These are phyloP conservation scores for Philaethria dido DNA, from an alignment of 2,888 invertebrate species.

Conservation along the genomic window DNA sequence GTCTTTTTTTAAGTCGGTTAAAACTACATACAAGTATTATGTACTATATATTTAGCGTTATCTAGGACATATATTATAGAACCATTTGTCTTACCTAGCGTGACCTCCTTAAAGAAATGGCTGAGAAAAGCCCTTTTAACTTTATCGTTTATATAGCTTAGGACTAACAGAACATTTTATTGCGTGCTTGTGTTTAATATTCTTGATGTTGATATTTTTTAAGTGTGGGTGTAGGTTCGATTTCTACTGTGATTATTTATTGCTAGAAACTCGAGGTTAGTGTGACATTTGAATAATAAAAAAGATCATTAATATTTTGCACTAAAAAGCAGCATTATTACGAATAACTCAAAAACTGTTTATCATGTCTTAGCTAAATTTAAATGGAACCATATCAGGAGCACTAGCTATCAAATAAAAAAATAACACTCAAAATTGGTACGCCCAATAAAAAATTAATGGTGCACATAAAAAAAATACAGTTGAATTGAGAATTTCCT, in stretches of 20 bases:
- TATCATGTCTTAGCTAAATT: too few species aligned
- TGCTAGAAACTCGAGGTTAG: neutral
- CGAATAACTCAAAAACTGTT: too few species aligned
- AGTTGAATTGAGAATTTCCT: too few species aligned
- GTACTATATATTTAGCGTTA: neutral
- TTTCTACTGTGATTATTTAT: neutral
- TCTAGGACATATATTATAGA: constrained; percentile 21
- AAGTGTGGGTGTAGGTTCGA: neutral
- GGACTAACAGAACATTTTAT: constrained; percentile 28
- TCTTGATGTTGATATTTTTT: neutral
- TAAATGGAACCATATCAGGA: too few species aligned
- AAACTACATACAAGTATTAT: neutral
- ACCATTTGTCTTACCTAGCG: constrained; percentile 38
- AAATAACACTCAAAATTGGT: too few species aligned
- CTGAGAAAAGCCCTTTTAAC: constrained; percentile 31
- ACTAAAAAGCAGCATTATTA: too few species aligned
- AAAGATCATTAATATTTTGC: too few species aligned
- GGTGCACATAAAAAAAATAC: too few species aligned
- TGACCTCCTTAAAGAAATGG: constrained; percentile 35
- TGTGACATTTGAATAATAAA: neutral
- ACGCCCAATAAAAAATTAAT: too few species aligned
- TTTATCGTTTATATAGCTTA: constrained; percentile 38
- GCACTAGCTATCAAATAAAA: too few species aligned
- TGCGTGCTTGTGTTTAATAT: constrained; percentile 23
- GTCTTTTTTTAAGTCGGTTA: too few species aligned